These are phyloP conservation scores for Pseudorasbora parva DNA, from an alignment of 2,113 vertebrate genomes.

Conservation along the genomic window DNA sequence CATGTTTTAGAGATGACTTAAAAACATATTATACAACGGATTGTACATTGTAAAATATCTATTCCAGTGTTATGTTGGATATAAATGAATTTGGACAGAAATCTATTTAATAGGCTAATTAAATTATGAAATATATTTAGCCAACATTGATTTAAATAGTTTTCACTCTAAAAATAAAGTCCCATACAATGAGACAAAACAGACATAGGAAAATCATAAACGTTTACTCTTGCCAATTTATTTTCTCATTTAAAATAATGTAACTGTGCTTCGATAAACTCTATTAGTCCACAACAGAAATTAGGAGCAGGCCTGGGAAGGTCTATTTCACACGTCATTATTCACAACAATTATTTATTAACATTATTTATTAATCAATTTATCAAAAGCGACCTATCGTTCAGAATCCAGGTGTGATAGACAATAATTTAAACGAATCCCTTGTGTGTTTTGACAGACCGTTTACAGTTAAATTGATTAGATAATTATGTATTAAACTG, in stretches of 20 bases:
- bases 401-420: neutral
- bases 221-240: neutral
- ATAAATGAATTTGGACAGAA: neutral
- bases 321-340: neutral
- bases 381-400: neutral
- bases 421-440: neutral
- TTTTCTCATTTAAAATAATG: neutral
- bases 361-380: neutral
- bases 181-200: neutral
- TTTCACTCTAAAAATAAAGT: neutral
- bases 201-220: neutral
- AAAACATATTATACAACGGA: neutral
- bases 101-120: neutral
- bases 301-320: neutral
- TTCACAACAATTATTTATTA: neutral
- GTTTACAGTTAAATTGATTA: constrained; percentile 11
- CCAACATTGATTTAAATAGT: neutral
- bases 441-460: neutral
- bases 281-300: neutral
- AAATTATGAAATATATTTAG: neutral
- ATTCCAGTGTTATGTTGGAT: neutral
- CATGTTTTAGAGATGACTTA: too few relatives aligned
- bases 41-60: neutral
- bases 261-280: neutral
- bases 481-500: constrained; percentile 34